A percentile compares a stretch with the other conserved stretches of the same genome.
These are phyloP conservation scores for Agriotes lineatus DNA, from an alignment of 2,888 invertebrate genomes.

Conservation along the genomic window DNA sequence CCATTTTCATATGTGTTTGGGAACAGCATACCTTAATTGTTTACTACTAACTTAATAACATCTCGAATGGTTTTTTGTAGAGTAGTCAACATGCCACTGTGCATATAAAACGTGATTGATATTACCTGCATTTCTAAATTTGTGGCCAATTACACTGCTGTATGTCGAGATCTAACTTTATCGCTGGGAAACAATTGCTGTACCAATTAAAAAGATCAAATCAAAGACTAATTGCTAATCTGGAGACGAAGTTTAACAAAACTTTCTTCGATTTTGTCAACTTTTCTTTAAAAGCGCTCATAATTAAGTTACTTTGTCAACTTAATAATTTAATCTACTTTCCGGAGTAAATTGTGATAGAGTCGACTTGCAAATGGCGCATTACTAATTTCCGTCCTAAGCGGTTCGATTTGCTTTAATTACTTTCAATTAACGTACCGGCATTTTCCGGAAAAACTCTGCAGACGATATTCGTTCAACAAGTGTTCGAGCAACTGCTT, in stretches of 20 bases:
- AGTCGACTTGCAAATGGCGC: constrained; percentile 35
- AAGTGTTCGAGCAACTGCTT: background rate
- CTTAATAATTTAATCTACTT: constrained; percentile 40
- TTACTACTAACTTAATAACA: no score
- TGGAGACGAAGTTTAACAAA: constrained; percentile 25
- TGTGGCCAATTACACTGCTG: no score
- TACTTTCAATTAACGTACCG: constrained; percentile 27
- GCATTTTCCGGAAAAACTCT: background rate
- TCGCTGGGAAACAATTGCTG: constrained; percentile 16
- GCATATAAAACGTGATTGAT: no score
- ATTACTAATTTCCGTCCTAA: constrained; percentile 28
- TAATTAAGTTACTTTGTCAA: constrained; percentile 39
- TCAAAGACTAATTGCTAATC: constrained; percentile 36
- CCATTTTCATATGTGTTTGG: no score
- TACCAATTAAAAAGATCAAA: constrained; percentile 33
- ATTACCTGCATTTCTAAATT: no score
- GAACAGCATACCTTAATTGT: no score
- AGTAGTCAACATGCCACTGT: no score
- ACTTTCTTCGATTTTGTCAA: constrained; percentile 27
- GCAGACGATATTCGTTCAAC: background rate
- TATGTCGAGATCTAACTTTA: no score
- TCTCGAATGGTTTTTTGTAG: no score
- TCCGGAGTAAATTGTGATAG: constrained; percentile 27
- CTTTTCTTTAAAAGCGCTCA: constrained; percentile 36
- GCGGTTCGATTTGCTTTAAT: constrained; percentile 24